Percentiles rank a stretch among this genome's conserved stretches.
These are phyloP conservation scores for Hemithea aestivaria DNA, from an alignment of 2,888 invertebrate species.

Conservation along the genomic window DNA sequence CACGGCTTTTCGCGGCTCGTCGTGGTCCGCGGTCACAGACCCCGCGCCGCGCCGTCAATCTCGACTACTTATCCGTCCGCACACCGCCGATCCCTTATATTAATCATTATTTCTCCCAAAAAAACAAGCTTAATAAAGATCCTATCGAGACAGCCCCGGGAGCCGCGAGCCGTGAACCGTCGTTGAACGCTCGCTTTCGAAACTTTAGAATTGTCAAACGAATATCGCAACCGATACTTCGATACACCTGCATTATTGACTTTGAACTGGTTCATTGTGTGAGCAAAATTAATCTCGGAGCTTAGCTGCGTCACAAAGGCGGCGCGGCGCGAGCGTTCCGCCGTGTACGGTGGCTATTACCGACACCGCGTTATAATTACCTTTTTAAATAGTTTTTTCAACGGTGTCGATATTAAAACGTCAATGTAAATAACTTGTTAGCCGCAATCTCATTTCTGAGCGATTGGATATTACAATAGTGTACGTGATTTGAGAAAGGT, in stretches of 20 bases:
- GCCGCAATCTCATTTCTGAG: conserved; percentile 79
- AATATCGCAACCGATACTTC: conserved; percentile 68
- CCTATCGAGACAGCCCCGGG: conserved; percentile 55
- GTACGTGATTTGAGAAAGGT: conserved; percentile 79
- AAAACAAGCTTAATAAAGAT: conserved; percentile 67
- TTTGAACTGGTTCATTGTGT: conserved; percentile 71
- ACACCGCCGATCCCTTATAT: conserved; percentile 60
- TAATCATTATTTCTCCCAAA: conserved; percentile 68
- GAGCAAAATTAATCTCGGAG: conserved; percentile 74
- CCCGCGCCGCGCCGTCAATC: conserved; percentile 72
- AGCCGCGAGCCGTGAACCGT: conserved; percentile 34
- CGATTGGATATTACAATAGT: conserved; percentile 79
- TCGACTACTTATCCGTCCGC: conserved; percentile 75
- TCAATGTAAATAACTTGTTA: conserved; percentile 80
- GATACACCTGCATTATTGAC: conserved; percentile 62
- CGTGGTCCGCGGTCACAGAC: conserved; percentile 70
- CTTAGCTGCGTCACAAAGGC: conserved; percentile 74
- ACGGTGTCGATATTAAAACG: conserved; percentile 75
- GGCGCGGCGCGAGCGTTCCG: conserved; percentile 42
- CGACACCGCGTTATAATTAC: conserved; percentile 73
- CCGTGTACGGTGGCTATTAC: conserved; percentile 72
- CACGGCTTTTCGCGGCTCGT: conserved; percentile 63
- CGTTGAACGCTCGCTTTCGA: conserved; percentile 59
- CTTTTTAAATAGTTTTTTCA: conserved; percentile 78
- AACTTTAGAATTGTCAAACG: conserved; percentile 66